Base-by-base conservation (phyloP, 2,797 vertebrate genomes). In the Holocentrus rufus region DNA sequence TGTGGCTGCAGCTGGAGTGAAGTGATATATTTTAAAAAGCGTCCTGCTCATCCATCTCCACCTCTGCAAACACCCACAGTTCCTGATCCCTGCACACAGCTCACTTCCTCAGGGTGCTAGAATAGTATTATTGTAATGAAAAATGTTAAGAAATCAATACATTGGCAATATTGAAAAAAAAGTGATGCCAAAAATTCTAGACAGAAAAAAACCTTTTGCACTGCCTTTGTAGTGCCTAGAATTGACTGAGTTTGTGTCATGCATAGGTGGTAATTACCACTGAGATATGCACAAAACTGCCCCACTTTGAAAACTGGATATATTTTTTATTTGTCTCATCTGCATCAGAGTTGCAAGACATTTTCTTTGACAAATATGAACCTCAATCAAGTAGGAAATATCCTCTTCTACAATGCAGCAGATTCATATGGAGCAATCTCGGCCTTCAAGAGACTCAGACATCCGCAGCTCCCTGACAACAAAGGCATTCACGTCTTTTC, bases 21-120 rank as follows among this genome's bases (percentile, higher is more conserved):
- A 42, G 14, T n/a, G 74, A 84, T 83, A 75, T 58, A 80, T 62
- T 76, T 2, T 42, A 79, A 74, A 53, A 82, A 76, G 83, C 34
- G 67, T 53, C 61, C 42, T 7, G 61, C 58, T 70, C 71, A 73
- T 52, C 57, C 57, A n/a, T 39, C 46, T 36, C 53, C 68, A 77
- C 54, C 49, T 82, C 68, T 71, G 52, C 50, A 56, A 55, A 34
- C 42, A 44, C 42, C 15, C 10, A 34, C 36, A 11, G 68, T 47
- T 31, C 36, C n/a, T n/a, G n/a, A n/a, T 55, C 58, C 52, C 72
- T 65, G 57, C 25, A 67, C 50, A 64, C 77, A 64, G 61, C 52
- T 76, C 61, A 62, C 65, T 67, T 68, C 56, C 39, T 59, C 52
- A 46, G 7, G 31, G 50, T 44, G 23, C 56, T 72, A 15, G 76